Conservation (phyloP, 2,797 vertebrate species). For the Phalanger gymnotis region DNA sequence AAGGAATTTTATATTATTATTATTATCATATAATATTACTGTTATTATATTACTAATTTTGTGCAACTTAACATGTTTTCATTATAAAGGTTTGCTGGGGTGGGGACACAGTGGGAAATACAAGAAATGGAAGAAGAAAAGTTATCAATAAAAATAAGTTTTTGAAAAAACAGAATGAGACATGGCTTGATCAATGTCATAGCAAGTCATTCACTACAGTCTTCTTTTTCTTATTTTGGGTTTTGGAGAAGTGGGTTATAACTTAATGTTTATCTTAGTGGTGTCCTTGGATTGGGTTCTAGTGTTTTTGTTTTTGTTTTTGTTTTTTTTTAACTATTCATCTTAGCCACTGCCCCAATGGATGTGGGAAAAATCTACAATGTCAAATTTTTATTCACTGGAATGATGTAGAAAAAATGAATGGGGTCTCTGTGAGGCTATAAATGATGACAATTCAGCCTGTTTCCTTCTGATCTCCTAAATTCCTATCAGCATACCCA, state of each 20-base stretch:
- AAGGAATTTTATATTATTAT: too few species aligned
- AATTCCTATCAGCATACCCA: background rate
- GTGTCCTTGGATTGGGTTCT: background rate
- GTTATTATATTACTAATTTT: background rate
- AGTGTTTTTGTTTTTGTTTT: background rate
- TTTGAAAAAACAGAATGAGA: background rate
- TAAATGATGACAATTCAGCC: conserved; percentile 1
- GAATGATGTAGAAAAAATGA: background rate
- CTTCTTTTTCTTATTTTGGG: background rate
- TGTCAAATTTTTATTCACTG: conserved; percentile 38
- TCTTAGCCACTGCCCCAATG: background rate
- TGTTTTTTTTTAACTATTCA: background rate
- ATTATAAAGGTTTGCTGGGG: background rate
- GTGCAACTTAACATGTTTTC: background rate
- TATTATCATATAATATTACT: too few species aligned
- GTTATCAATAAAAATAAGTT: background rate
- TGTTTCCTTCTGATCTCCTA: background rate
- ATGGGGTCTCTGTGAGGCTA: background rate
- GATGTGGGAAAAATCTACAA: background rate
- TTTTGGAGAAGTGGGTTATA: background rate
- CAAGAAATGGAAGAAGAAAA: background rate
- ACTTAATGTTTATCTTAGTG: background rate
- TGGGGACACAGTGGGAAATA: too few species aligned
- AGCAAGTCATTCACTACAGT: background rate
- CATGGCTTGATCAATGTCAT: background rate